phyloP scores from a whole-genome alignment of 1,140 invertebrate species.

The Trachymyrmex septentrionalis region DNA sequence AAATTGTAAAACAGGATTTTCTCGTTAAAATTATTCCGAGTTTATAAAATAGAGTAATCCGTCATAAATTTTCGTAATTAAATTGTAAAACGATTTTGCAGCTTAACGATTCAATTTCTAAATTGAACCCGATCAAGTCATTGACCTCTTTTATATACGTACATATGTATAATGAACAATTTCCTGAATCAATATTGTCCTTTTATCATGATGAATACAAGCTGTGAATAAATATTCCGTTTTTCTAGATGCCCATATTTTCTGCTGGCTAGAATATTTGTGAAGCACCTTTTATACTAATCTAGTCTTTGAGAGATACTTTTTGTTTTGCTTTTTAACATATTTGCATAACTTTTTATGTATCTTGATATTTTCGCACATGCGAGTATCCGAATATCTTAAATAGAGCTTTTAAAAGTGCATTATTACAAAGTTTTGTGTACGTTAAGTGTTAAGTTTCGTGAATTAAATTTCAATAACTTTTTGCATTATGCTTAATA shows the following conservation, averaged over 20 bases:
- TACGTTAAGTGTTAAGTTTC: too few species aligned
- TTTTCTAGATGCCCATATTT: background rate
- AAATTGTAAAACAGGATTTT: background rate
- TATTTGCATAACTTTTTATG: background rate
- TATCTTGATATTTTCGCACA: background rate
- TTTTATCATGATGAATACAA: slow-evolving; percentile 36
- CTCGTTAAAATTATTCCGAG: background rate
- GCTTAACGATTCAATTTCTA: background rate
- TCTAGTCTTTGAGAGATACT: background rate
- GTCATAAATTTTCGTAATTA: slow-evolving; percentile 14
- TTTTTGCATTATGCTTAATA: background rate
- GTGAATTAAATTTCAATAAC: background rate
- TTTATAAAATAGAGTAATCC: background rate
- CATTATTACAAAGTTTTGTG: background rate
- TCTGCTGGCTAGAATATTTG: background rate
- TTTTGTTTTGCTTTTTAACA: slow-evolving; percentile 21
- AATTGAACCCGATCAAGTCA: slow-evolving; percentile 6
- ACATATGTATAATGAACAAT: slow-evolving; percentile 60
- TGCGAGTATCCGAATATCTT: background rate
- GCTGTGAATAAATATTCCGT: slow-evolving; percentile 14
- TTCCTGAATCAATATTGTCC: slow-evolving; percentile 67
- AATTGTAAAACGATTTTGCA: slow-evolving; percentile 9
- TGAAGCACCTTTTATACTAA: background rate
- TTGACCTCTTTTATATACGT: background rate
- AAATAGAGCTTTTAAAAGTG: background rate